Base-by-base conservation (phyloP, 1,140 invertebrate species). In the Pristionchus pacificus region DNA sequence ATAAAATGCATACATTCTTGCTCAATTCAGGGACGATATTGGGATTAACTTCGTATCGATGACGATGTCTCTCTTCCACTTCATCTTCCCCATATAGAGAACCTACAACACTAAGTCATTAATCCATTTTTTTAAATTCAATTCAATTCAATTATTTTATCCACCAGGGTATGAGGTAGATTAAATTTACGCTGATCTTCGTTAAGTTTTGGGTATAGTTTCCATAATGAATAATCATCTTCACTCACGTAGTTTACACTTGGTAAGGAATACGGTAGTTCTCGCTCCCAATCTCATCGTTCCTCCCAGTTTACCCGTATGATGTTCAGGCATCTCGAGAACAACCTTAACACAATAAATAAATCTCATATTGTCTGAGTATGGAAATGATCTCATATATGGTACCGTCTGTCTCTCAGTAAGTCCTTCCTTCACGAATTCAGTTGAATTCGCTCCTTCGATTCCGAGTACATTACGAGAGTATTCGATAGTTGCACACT, bases 261-360 rank as follows among this genome's bases (percentile, higher is more conserved):
- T 67, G 3, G 79, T 83, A 19, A 85, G 86, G 78, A 99, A 94
- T 49, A 90, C 85, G 1, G 96, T 98, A 59, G 88, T 89, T 76
- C 94, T 88, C 82, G 91, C 92, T 14, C 97, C 97, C 13, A 99
- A 86, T 71, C 97, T 88, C 97, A 99, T 99, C 0, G 97, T 98
- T 28, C 95, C 97, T 2, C 97, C 97, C 88, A 97, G 90, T 74
- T 77, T 80, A 19, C 77, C 70, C 0, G 92, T 93, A 85, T 94
- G 92, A 84, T 98, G 93, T 87, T 99, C 97, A 0, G 95, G 94
- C 97, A 99, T 99, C 77, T 98, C 95, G 71, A 98, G 94, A 0
- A 99, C 84, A 85, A 88, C 69, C 76, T 81, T 49, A 24, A 67
- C 49, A 6, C 38, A 49, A 59, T n/a, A 33, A 68, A 10, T 70